These are phyloP conservation scores for Cynoglossus semilaevis DNA, from an alignment of 2,113 vertebrate species.

Conservation along the genomic window DNA sequence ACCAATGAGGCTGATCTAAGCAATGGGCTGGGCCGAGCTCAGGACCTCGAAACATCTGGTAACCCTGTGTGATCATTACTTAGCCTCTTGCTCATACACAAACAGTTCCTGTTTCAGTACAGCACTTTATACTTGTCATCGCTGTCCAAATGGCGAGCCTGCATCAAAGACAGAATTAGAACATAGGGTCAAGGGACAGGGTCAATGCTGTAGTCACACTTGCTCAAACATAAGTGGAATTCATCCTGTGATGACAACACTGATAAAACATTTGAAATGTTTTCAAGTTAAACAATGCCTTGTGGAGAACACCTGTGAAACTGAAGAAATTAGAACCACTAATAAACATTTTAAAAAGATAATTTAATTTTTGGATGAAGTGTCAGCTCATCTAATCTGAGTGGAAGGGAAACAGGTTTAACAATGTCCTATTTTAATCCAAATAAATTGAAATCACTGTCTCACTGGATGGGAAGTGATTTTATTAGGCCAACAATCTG, in stretches of 20 bases:
- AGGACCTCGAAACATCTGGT: constrained; percentile 78
- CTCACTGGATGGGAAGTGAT: not conserved
- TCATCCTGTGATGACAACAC: constrained; percentile 48
- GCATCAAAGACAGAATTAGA: constrained; percentile 64
- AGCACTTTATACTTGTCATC: constrained; percentile 67
- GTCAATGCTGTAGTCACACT: constrained; percentile 48
- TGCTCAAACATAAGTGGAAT: constrained; percentile 40
- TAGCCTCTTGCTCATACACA: constrained; percentile 58
- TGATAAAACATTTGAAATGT: constrained; percentile 37
- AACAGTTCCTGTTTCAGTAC: constrained; percentile 66
- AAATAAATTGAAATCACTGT: constrained; percentile 14
- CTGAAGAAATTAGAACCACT: not conserved
- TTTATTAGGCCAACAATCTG: not conserved
- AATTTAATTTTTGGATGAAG: not conserved
- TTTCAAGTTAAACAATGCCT: constrained; percentile 23
- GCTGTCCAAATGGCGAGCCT: constrained; percentile 56
- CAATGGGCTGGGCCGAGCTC: constrained; percentile 66
- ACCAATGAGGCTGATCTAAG: constrained; percentile 79
- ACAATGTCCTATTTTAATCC: not conserved
- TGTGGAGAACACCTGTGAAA: not conserved
- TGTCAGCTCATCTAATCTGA: not conserved
- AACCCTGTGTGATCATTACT: constrained; percentile 78
- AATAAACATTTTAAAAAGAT: not conserved
- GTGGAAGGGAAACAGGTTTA: not conserved
- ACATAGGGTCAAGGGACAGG: constrained; percentile 48